Base-by-base conservation (phyloP, 2,888 invertebrate genomes). In the Sisyra terminalis region DNA sequence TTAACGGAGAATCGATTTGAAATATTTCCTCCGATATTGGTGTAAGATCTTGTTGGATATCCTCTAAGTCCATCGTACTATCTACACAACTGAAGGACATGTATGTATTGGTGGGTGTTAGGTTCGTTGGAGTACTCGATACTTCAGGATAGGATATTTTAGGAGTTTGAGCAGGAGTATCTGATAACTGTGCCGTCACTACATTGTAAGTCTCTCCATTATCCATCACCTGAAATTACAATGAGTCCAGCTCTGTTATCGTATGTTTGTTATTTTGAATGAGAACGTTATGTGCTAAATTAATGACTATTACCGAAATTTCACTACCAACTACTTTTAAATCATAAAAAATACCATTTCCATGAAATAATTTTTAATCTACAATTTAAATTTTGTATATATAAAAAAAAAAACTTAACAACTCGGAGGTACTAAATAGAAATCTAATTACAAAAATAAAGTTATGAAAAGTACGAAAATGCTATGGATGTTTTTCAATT, bases 141-240 rank as follows among this genome's bases (percentile, higher is more conserved):
- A 38, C 16, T 15, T 37, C 14, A 8, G 14, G 37, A 16, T 37
- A 15, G 15, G 37, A 16, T 37, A 17, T 15, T 30, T 58, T 24
- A 24, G 24, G 24, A 24, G 24, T 24, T 24, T 24, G 24, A 24
- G 24, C 24, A 5, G 24, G 24, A 7, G 24, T 66, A 44, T 61
- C 61, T 51, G 57, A 48, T 66, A 67, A 42, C 40, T 44, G 46
- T 44, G 52, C 49, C 70, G 66, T 68, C 69, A 70, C 70, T 67
- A 67, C 66, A 65, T 69, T 69, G 70, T 69, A 74, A 66, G 70
- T 69, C 67, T 73, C 73, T 63, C 70, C 69, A 65, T 71, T 71
- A 66, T 74, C 75, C 72, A 72, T 70, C 60, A 75, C 75, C 75
- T 75, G 74, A 70, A 74, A 74, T 70, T 67, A 67, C 71, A 63